Conservation (phyloP, 2,797 vertebrate species). For the Eidolon dupreanum region DNA sequence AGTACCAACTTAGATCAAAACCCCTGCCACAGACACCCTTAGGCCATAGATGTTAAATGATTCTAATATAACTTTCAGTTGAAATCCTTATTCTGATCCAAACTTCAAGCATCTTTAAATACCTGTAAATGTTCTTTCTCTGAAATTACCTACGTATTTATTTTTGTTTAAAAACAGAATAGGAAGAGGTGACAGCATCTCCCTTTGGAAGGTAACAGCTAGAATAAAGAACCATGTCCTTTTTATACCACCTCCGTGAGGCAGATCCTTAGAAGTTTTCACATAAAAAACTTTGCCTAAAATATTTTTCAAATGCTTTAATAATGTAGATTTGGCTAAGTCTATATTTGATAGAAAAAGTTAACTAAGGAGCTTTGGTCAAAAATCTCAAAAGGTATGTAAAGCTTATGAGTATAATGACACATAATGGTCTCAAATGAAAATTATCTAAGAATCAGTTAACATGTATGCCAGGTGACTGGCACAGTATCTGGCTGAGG, state of each 20-base stretch:
- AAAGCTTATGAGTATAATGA: background rate
- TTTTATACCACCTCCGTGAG: background rate
- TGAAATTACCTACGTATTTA: conserved; percentile 21
- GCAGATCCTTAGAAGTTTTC: background rate
- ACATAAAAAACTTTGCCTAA: background rate
- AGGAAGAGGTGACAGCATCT: background rate
- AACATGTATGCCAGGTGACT: background rate
- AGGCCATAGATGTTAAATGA: background rate
- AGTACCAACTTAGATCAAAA: background rate
- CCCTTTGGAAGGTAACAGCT: background rate
- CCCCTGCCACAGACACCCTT: background rate
- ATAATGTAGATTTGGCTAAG: background rate
- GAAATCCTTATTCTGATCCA: conserved; percentile 31
- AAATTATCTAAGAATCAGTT: conserved; percentile 32
- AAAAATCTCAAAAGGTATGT: background rate
- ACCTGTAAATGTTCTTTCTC: background rate
- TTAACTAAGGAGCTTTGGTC: background rate
- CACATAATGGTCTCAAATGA: background rate
- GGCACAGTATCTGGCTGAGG: background rate
- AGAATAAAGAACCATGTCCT: background rate
- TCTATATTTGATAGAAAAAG: background rate
- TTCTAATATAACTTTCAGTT: background rate
- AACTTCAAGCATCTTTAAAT: conserved; percentile 28
- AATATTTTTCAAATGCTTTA: background rate
- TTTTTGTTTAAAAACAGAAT: background rate